Percentiles rank a stretch among this genome's conserved stretches.
phyloP scores from a whole-genome alignment of 23 tunicate species.

The Phallusia fumigata region DNA sequence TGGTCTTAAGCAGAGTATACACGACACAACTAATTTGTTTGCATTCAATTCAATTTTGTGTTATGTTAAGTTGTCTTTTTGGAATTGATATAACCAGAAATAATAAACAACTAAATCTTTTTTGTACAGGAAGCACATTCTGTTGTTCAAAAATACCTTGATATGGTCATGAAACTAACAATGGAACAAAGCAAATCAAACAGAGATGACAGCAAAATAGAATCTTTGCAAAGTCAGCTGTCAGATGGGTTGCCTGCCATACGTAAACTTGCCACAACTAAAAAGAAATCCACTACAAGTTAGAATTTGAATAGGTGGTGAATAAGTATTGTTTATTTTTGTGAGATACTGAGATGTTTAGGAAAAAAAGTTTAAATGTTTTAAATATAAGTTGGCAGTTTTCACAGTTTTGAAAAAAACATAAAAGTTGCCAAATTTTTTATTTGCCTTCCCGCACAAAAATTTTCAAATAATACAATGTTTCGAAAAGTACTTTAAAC shows the following conservation, averaged over 20 bases:
- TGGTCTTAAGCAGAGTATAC: no score
- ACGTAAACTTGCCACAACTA: conserved; percentile 24
- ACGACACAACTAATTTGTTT: no score
- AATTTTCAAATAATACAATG: no score
- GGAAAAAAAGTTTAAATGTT: no score
- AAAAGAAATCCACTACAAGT: conserved; percentile 15
- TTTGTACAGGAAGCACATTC: conserved; percentile 13
- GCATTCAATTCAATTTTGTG: no score
- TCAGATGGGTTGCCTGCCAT: conserved; percentile 23
- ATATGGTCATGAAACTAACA: conserved; percentile 17
- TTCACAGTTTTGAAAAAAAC: no score
- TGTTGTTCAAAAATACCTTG: conserved; percentile 1
- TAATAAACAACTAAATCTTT: background rate
- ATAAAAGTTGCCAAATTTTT: no score
- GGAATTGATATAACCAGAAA: background rate
- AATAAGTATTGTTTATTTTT: no score
- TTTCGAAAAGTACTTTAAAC: background rate
- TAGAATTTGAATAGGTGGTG: no score
- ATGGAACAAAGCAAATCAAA: background rate
- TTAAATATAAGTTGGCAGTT: no score
- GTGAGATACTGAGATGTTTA: no score
- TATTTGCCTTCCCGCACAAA: no score
- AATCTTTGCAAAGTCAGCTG: background rate
- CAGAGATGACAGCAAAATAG: background rate
- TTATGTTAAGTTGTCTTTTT: background rate